phyloP scores from a whole-genome alignment of 37 sponge, comb jelly and placozoan species.

The Eunapius fragilis region DNA sequence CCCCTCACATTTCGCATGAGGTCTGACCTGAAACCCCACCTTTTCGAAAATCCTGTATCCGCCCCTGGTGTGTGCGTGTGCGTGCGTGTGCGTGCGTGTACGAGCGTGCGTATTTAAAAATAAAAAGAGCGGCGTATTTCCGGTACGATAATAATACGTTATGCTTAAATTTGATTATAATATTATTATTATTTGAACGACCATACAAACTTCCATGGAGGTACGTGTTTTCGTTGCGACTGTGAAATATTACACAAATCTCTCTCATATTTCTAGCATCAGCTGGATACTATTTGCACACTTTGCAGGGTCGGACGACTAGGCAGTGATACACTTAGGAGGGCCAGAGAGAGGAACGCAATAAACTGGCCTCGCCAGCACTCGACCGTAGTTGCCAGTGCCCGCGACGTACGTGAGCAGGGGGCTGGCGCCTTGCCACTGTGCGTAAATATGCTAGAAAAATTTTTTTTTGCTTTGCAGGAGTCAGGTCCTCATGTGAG shows the following conservation, averaged over 20 bases:
- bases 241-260: not conserved
- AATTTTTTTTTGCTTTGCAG: slow-evolving; percentile 25
- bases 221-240: not conserved
- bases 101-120: too few species aligned
- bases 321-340: slow-evolving; percentile 30
- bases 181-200: too few species aligned
- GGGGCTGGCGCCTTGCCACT: not conserved
- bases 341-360: slow-evolving; percentile 29
- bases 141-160: too few species aligned
- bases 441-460: not conserved
- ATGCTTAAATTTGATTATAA: too few species aligned
- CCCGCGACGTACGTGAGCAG: slow-evolving; percentile 12
- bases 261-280: not conserved
- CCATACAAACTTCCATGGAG: too few species aligned
- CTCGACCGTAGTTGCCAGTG: slow-evolving; percentile 4
- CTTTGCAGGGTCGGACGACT: slow-evolving; percentile 60
- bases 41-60: too few species aligned
- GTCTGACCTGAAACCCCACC: too few species aligned
- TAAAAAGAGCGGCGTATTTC: too few species aligned
- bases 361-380: slow-evolving; percentile 47
- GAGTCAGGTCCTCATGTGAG: slow-evolving; percentile 63
- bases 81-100: too few species aligned
- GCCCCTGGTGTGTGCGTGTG: too few species aligned
- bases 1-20: too few species aligned
- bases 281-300: slow-evolving; percentile 23